Evolutionary conservation across 2,888 invertebrate species (phyloP).

Genomic region (Tridacna gigas): DNA sequence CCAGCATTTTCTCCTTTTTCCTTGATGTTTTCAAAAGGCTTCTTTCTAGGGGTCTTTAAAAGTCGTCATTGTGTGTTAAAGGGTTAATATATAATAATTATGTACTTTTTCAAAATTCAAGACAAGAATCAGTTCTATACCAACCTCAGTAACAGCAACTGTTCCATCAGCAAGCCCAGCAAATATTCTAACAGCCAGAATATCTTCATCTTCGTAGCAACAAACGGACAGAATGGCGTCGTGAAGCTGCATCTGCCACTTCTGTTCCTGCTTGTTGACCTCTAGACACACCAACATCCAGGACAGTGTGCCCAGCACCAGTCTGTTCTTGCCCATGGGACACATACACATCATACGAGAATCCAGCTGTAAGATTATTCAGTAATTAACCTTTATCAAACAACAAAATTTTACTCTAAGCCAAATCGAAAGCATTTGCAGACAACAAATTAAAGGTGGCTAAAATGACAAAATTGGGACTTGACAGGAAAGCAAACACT

Average conservation of each 20-base stretch:
- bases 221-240: constrained; percentile 85
- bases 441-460: no score
- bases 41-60: no score
- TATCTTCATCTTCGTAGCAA: constrained; percentile 80
- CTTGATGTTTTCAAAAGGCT: no score
- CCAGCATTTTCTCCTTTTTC: no score
- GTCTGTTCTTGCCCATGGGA: constrained; percentile 80
- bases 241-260: constrained; percentile 82
- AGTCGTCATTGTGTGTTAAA: no score
- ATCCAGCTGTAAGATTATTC: constrained; percentile 82
- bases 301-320: constrained; percentile 85
- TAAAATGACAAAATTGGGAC: no score
- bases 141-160: constrained; percentile 86
- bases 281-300: constrained; percentile 84
- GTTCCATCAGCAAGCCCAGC: constrained; percentile 86
- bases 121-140: not conserved
- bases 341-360: constrained; percentile 85
- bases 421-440: no score
- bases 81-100: no score
- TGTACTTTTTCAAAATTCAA: no score
- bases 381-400: no score
- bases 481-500: no score
- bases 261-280: constrained; percentile 34
- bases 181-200: constrained; percentile 82
- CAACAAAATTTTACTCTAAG: no score